Conservation (phyloP, 2,797 vertebrate genomes). For the Semotilus atromaculatus region DNA sequence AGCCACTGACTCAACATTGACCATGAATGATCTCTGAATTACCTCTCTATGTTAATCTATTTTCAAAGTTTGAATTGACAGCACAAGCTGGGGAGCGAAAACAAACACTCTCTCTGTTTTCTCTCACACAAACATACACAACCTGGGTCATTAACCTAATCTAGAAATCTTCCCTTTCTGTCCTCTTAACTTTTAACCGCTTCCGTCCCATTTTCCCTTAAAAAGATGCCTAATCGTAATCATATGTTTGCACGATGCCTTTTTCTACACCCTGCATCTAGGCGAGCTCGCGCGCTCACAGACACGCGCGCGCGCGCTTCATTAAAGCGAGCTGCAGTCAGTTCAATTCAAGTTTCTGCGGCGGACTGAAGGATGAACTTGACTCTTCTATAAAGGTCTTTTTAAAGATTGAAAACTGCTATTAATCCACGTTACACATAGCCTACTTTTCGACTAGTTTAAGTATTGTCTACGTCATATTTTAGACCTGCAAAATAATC, state of each 20-base stretch:
- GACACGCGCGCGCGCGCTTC: slow-evolving; percentile 66
- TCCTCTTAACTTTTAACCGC: slow-evolving; percentile 36
- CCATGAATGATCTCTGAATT: neutral
- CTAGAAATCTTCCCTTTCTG: neutral
- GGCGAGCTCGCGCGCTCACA: neutral
- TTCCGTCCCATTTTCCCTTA: slow-evolving; percentile 12
- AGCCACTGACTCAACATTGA: neutral
- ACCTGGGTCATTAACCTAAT: neutral
- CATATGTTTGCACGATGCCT: slow-evolving; percentile 21
- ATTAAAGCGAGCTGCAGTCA: slow-evolving; percentile 49
- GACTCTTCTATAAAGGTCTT: slow-evolving; percentile 54
- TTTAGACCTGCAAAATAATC: slow-evolving; percentile 6
- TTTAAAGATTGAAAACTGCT: neutral
- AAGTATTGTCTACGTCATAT: neutral
- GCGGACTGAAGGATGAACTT: slow-evolving; percentile 66
- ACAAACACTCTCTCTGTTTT: slow-evolving; percentile 22
- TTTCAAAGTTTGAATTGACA: neutral
- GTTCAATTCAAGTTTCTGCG: slow-evolving; percentile 59
- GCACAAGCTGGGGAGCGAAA: neutral
- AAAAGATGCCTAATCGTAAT: slow-evolving; percentile 38
- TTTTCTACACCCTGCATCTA: neutral
- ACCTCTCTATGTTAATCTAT: slow-evolving; percentile 5
- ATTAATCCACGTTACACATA: no score
- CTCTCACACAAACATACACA: slow-evolving; percentile 31
- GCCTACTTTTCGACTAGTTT: neutral